Base-by-base conservation (phyloP, 2,113 vertebrate genomes). In the Larimichthys crocea region DNA sequence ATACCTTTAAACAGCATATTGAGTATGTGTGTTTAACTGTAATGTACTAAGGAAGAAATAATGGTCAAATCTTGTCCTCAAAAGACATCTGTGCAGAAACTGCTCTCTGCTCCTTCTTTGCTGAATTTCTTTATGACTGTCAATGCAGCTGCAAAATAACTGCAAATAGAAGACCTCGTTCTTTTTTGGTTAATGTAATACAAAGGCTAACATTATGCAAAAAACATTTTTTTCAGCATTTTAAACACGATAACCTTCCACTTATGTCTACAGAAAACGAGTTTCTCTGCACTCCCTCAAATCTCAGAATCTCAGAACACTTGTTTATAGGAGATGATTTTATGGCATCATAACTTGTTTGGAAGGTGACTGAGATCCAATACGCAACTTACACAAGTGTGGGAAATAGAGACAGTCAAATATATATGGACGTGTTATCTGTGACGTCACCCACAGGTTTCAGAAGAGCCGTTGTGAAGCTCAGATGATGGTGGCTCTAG, bases 1-100 rank as follows among this genome's bases (percentile, higher is more conserved):
- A 53, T 74, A 60, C 19, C 19, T 66, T 60, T 72, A 16, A 50
- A 15, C n/a, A 26, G 20, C 14, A 53, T 64, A 59, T 19, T n/a
- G 11, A 73, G 55, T 66, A 3, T n/a, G 55, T 70, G 22, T 55
- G 31, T 26, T 74, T 49, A 59, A 29, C 26, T 44, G 42, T 62
- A 59, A 62, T 76, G 82, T 66, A 42, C 56, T 44, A 24, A 53
- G 59, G 49, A 57, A 12, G 14, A 57, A 44, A 71, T 53, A 50
- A 68, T 46, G 44, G 29, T 29, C 53, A 60, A 0, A 44, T 56
- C 40, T 50, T 26, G 7, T 22, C 24, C 72, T 85, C 48, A 66
- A 24, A 78, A 67, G 11, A 26, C 67, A 17, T 83, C 35, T 60
- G 9, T 73, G 16, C 17, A 50, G 49, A 19, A 49, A 15, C 40